Percentiles rank a stretch among this genome's conserved stretches.
These are phyloP conservation scores for Hemaris fuciformis DNA, from an alignment of 2,888 invertebrate species.

Conservation along the genomic window DNA sequence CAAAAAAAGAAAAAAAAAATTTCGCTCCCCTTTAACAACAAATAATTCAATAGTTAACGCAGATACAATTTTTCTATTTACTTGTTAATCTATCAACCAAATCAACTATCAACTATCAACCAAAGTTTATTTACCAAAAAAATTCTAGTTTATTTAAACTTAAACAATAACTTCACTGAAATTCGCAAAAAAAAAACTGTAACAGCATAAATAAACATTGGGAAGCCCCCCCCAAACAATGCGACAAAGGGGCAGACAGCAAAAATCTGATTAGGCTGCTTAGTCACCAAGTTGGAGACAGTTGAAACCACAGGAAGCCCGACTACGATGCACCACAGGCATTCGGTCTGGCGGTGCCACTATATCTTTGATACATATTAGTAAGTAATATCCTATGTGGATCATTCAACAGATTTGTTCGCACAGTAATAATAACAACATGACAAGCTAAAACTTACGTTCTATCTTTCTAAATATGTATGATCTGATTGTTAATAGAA, in stretches of 20 bases:
- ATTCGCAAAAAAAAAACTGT: not conserved
- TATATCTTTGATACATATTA: not conserved
- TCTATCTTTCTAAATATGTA: too few species aligned
- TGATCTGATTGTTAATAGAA: too few species aligned
- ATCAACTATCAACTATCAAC: too few species aligned
- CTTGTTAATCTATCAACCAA: too few species aligned
- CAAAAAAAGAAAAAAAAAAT: not conserved
- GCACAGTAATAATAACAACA: not conserved
- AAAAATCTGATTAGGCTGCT: slow-evolving; percentile 9
- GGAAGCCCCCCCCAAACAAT: not conserved
- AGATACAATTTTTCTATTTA: too few species aligned
- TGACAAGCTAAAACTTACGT: too few species aligned
- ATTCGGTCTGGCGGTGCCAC: not conserved
- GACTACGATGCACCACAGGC: not conserved
- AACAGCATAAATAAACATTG: not conserved
- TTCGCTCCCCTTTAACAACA: too few species aligned
- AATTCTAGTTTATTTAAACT: not conserved
- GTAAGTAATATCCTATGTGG: not conserved
- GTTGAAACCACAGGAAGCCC: not conserved
- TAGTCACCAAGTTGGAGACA: slow-evolving; percentile 6
- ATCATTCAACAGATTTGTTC: not conserved
- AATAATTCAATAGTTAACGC: too few species aligned
- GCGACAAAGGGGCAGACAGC: not conserved
- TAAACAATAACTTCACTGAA: not conserved
- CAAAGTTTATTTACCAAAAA: too few species aligned